Percentiles rank a stretch among this genome's conserved stretches.
phyloP scores from a whole-genome alignment of 2,113 vertebrate genomes.

The Barnardius zonarius region DNA sequence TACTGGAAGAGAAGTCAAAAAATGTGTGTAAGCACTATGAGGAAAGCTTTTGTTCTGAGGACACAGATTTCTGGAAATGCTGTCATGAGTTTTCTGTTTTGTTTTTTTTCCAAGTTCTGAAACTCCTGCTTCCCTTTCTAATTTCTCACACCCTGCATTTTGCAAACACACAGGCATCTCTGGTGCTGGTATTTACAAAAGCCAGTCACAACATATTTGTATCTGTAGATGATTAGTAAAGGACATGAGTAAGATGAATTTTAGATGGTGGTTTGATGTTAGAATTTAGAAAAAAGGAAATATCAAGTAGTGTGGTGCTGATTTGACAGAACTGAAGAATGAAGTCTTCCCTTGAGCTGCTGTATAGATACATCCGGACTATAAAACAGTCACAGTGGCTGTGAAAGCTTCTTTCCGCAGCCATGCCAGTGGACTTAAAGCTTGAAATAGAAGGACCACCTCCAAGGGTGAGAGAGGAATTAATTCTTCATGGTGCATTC shows the following conservation, averaged over 20 bases:
- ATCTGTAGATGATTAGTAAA: neutral
- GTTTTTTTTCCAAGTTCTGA: neutral
- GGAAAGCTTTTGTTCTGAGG: slow-evolving; percentile 18
- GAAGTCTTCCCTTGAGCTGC: neutral
- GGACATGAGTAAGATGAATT: neutral
- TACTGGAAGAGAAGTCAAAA: neutral
- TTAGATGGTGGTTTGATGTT: neutral
- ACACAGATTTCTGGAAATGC: neutral
- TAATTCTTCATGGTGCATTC: slow-evolving; percentile 17
- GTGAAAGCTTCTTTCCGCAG: neutral
- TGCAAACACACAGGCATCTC: neutral
- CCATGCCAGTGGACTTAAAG: neutral
- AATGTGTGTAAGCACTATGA: neutral
- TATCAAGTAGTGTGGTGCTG: neutral
- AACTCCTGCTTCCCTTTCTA: neutral
- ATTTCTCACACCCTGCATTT: neutral
- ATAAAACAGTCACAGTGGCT: neutral
- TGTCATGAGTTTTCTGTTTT: neutral
- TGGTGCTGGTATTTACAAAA: neutral
- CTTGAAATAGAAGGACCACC: slow-evolving; percentile 8
- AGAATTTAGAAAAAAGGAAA: neutral
- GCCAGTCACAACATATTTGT: neutral
- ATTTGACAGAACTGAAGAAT: neutral
- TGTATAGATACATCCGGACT: neutral
- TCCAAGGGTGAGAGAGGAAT: slow-evolving; percentile 13